phyloP scores from a whole-genome alignment of 2,888 invertebrate genomes.

The Nemotelus pantherinus region DNA sequence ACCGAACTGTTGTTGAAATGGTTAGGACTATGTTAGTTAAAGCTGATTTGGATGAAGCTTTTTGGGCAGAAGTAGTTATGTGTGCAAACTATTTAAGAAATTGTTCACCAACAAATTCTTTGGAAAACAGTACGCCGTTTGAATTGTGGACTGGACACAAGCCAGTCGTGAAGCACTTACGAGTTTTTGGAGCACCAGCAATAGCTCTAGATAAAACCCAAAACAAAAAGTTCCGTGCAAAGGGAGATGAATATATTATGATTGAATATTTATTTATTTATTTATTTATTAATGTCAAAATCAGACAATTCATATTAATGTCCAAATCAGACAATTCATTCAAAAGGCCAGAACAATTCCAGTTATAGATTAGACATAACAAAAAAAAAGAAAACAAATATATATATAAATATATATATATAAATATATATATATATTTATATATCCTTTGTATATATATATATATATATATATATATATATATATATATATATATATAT shows the following conservation, averaged over 20 bases:
- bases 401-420: no score
- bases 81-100: neutral
- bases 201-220: neutral
- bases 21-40: neutral
- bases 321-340: no score
- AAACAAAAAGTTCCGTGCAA: neutral
- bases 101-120: conserved; percentile 6
- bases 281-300: no score
- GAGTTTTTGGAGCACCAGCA: neutral
- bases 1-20: neutral
- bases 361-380: no score
- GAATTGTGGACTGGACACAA: neutral
- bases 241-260: neutral
- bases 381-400: no score
- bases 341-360: no score
- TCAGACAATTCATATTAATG: no score
- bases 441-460: no score
- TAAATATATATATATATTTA: no score
- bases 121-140: neutral
- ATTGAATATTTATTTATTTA: neutral
- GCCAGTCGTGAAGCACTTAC: neutral
- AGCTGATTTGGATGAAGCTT: neutral
- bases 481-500: no score
- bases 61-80: neutral
- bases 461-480: no score